phyloP scores from a whole-genome alignment of 1,140 invertebrate species.

The Trypoxylus dichotomus region DNA sequence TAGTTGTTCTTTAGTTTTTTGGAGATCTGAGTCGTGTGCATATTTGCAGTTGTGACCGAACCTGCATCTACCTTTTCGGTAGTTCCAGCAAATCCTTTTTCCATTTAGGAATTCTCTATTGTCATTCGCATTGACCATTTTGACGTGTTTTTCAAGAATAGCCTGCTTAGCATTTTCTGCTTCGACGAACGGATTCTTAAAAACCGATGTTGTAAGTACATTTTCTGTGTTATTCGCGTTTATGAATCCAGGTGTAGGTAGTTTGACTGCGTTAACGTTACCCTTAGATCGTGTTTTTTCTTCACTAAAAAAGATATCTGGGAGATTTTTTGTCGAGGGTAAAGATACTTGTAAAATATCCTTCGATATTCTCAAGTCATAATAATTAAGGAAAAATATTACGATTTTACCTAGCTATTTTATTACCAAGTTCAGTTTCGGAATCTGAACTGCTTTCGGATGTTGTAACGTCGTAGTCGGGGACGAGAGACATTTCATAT shows the following conservation, averaged over 20 bases:
- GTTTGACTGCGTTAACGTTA: conserved; percentile 39
- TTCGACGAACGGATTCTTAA: conserved; percentile 86
- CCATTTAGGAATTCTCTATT: conserved; percentile 79
- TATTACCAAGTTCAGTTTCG: conserved; percentile 7
- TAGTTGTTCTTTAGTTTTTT: conserved; percentile 60
- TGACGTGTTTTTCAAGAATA: conserved; percentile 89
- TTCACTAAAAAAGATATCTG: conserved; percentile 41
- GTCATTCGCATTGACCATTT: conserved; percentile 80
- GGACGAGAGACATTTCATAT: conserved; percentile 63
- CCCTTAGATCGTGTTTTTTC: conserved; percentile 30
- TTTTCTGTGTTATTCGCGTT: conserved; percentile 41
- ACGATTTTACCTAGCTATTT: conserved; percentile 29
- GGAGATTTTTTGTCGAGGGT: conserved; percentile 26
- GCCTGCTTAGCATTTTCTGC: conserved; percentile 86
- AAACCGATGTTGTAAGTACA: conserved; percentile 68
- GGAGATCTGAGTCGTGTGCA: conserved; percentile 86
- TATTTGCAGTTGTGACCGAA: conserved; percentile 92
- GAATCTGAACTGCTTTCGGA: conserved; percentile 9
- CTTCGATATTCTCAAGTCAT: conserved; percentile 2
- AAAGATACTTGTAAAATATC: conserved; percentile 6
- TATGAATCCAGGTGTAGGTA: conserved; percentile 59
- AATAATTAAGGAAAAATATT: not conserved
- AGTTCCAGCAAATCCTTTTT: conserved; percentile 92
- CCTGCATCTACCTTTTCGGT: conserved; percentile 84
- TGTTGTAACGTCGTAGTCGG: conserved; percentile 63